These are phyloP conservation scores for Drosophila albomicans DNA, from an alignment of 1,140 invertebrate species.

Conservation along the genomic window DNA sequence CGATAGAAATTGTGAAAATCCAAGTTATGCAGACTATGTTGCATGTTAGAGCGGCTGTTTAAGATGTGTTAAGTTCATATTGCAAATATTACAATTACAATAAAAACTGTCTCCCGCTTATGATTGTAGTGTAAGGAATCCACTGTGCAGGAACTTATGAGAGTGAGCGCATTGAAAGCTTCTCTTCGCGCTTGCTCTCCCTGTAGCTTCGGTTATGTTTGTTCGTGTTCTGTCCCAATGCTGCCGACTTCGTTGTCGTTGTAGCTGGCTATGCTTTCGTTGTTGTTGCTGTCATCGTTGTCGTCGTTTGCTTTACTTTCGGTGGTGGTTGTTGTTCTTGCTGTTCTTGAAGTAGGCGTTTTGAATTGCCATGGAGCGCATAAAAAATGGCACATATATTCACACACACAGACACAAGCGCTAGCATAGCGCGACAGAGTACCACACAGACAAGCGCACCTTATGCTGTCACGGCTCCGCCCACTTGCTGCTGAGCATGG, in stretches of 20 bases:
- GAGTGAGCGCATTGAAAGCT: slow-evolving; percentile 37
- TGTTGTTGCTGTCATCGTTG: slow-evolving; percentile 51
- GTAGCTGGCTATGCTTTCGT: slow-evolving; percentile 15
- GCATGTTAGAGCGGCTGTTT: too few species aligned
- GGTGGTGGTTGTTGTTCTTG: slow-evolving; percentile 61
- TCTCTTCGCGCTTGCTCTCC: slow-evolving; percentile 39
- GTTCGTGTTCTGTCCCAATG: slow-evolving; percentile 12
- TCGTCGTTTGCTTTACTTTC: slow-evolving; percentile 39
- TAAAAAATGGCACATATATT: slow-evolving; percentile 69
- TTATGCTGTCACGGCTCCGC: slow-evolving; percentile 80
- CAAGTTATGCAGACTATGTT: not conserved
- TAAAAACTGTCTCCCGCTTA: not conserved
- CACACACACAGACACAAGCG: slow-evolving; percentile 34
- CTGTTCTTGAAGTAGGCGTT: slow-evolving; percentile 81
- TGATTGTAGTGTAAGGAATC: not conserved
- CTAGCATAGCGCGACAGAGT: slow-evolving; percentile 31
- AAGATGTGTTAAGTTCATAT: too few species aligned
- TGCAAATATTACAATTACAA: not conserved
- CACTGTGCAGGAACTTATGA: slow-evolving; percentile 64
- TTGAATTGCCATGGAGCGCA: slow-evolving; percentile 81
- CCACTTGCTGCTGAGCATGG: slow-evolving; percentile 70
- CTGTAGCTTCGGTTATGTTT: slow-evolving; percentile 20
- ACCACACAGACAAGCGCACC: slow-evolving; percentile 58
- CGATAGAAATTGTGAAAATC: not conserved
- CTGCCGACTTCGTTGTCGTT: slow-evolving; percentile 29